Conservation (phyloP, 2,888 invertebrate species). For the Drosophila neonasuta region DNA sequence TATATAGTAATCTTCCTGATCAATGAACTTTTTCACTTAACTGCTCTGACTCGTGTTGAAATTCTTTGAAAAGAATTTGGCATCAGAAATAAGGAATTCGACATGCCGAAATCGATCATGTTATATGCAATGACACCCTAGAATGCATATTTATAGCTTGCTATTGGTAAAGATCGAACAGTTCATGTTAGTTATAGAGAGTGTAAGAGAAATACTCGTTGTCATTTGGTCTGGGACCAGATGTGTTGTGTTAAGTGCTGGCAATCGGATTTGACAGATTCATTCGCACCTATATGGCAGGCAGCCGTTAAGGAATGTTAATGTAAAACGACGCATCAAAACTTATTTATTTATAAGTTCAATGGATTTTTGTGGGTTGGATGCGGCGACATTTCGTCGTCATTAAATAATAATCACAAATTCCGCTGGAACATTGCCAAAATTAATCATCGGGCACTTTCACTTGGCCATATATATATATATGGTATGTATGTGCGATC, state of each 20-base stretch:
- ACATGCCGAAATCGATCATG: background rate
- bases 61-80: background rate
- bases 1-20: background rate
- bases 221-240: constrained; percentile 4
- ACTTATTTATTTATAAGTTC: constrained; percentile 56
- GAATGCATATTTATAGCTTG: background rate
- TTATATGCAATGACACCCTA: background rate
- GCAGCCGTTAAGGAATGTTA: constrained; percentile 58
- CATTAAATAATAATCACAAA: constrained; percentile 75
- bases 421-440: constrained; percentile 79
- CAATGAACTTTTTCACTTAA: background rate
- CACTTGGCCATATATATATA: constrained; percentile 61
- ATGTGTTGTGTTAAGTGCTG: constrained; percentile 34
- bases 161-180: background rate
- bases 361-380: constrained; percentile 41
- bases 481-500: constrained; percentile 8
- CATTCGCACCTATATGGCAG: constrained; percentile 27
- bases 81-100: background rate
- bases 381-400: constrained; percentile 69
- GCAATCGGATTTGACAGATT: constrained; percentile 43
- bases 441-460: constrained; percentile 81
- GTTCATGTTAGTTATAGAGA: background rate
- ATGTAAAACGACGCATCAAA: constrained; percentile 61
- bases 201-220: background rate
- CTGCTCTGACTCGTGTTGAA: background rate